Conservation (phyloP, 1,140 invertebrate species). For the Nasonia vitripennis region DNA sequence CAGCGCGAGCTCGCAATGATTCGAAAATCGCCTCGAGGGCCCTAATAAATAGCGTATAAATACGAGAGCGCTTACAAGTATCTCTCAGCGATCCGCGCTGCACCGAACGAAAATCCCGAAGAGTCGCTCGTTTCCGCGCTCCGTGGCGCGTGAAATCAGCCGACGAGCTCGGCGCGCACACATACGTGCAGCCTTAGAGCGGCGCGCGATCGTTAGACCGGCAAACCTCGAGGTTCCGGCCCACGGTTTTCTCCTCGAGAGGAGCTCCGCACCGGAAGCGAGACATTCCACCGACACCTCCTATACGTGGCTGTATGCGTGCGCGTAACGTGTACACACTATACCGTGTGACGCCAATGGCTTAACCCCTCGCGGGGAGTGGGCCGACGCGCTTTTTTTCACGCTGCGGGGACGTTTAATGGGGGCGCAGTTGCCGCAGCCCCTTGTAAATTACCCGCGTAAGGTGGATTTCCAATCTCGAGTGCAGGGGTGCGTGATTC, state of each 20-base stretch:
- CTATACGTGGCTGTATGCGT: not conserved
- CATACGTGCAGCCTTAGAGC: not conserved
- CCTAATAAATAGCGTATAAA: not conserved
- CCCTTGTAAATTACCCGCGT: not conserved
- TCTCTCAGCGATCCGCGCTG: not conserved
- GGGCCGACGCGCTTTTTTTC: not conserved
- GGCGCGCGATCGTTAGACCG: conserved; percentile 52
- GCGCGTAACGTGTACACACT: not conserved
- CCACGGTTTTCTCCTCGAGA: not conserved
- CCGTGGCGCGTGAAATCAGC: conserved; percentile 66
- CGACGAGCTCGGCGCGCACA: conserved; percentile 51
- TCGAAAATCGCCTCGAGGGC: not conserved
- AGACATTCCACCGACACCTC: conserved; percentile 47
- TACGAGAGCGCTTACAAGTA: too few species aligned
- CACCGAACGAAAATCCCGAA: not conserved
- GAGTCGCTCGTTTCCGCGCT: conserved; percentile 62
- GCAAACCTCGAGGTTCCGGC: conserved; percentile 56
- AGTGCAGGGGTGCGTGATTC: not conserved
- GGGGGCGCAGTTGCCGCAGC: too few species aligned
- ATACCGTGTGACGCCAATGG: not conserved
- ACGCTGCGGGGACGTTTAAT: not conserved
- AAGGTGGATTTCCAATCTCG: not conserved
- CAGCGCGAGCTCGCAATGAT: too few species aligned
- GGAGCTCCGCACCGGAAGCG: conserved; percentile 42
- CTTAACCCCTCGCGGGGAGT: not conserved